These are phyloP conservation scores for Mesorhabditis sp. DNA, from an alignment of 2,888 invertebrate species.

Conservation along the genomic window DNA sequence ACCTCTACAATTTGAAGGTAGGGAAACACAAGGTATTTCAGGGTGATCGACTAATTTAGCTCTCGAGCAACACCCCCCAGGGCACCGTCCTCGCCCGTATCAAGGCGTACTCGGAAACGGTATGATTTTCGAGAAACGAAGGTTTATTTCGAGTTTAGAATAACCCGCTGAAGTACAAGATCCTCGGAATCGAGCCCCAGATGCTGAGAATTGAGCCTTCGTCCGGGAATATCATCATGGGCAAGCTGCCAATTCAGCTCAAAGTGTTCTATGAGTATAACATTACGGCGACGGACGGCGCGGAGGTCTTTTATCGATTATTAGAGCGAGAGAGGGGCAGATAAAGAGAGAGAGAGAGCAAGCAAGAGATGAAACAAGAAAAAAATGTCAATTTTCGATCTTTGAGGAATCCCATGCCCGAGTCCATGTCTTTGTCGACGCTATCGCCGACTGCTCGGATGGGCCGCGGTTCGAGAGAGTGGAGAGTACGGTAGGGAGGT, in stretches of 20 bases:
- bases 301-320: slow-evolving; percentile 17
- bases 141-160: neutral
- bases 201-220: slow-evolving; percentile 20
- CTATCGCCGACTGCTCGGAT: neutral
- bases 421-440: neutral
- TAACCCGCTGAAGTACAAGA: neutral
- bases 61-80: slow-evolving; percentile 23
- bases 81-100: slow-evolving; percentile 28
- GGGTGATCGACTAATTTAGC: slow-evolving; percentile 12
- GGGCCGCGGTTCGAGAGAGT: neutral
- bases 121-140: neutral
- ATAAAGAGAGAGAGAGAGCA: slow-evolving; percentile 10
- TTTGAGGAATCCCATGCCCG: neutral
- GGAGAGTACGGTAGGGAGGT: slow-evolving; percentile 1
- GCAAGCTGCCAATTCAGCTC: slow-evolving; percentile 20
- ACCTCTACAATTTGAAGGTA: slow-evolving; percentile 24
- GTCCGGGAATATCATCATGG: slow-evolving; percentile 26
- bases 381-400: neutral
- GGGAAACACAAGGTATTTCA: neutral
- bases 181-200: neutral
- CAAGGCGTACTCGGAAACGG: slow-evolving; percentile 25
- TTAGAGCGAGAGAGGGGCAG: neutral
- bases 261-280: slow-evolving; percentile 13
- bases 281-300: slow-evolving; percentile 34
- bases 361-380: neutral